phyloP scores from a whole-genome alignment of 2,113 vertebrate species.

The Tinamus guttatus region DNA sequence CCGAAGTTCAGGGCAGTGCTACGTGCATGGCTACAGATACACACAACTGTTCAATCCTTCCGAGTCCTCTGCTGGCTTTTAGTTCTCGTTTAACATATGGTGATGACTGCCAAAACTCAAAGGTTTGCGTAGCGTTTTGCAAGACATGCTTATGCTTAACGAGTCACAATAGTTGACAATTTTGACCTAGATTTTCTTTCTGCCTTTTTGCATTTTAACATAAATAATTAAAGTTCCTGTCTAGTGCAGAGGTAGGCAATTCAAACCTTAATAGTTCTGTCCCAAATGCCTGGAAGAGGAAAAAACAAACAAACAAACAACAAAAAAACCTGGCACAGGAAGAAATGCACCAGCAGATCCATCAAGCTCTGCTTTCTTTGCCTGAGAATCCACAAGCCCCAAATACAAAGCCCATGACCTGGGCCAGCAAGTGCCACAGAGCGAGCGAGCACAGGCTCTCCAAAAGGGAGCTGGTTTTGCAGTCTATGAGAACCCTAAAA shows the following conservation, averaged over 20 bases:
- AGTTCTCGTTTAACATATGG: neutral
- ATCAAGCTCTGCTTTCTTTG: neutral
- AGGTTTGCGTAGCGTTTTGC: neutral
- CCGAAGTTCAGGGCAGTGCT: neutral
- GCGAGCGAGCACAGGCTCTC: neutral
- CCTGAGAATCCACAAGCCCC: neutral
- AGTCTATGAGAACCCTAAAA: neutral
- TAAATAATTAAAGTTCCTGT: neutral
- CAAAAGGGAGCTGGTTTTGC: neutral
- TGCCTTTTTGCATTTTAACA: neutral
- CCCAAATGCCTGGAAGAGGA: neutral
- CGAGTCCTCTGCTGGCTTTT: neutral
- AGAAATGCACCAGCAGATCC: neutral
- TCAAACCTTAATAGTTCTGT: neutral
- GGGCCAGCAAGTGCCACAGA: neutral
- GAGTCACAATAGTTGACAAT: neutral
- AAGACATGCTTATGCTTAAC: neutral
- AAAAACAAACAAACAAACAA: neutral
- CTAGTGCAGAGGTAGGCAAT: neutral
- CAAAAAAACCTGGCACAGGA: neutral
- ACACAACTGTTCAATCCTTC: neutral
- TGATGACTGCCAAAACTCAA: neutral
- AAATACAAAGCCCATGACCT: neutral
- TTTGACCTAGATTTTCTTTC: neutral
- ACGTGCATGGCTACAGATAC: neutral